Evolutionary conservation across 64 coral and sea anemone genomes (phyloP).

Genomic region (Porites australiensis): DNA sequence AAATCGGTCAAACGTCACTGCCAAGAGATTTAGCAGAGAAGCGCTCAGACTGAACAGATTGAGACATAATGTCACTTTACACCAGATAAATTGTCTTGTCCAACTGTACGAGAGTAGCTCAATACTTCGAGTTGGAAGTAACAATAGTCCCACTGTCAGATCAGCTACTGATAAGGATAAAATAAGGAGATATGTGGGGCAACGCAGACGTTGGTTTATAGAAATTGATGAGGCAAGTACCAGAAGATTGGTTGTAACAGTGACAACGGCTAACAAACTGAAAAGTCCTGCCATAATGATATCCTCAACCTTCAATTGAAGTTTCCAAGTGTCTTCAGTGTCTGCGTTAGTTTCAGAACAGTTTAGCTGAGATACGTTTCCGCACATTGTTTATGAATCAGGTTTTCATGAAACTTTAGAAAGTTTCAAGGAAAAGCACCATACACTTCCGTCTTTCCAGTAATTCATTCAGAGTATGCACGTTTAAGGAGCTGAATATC

Average conservation of each 20-base stretch:
- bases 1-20: conserved; percentile 64
- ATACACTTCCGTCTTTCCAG: too few relatives aligned
- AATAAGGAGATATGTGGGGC: conserved; percentile 50
- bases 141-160: conserved; percentile 64
- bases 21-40: conserved; percentile 62
- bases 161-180: conserved; percentile 64
- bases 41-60: conserved; percentile 74
- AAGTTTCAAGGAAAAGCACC: too few relatives aligned
- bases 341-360: neutral
- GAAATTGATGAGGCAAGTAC: conserved; percentile 56
- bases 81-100: conserved; percentile 54
- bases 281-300: conserved; percentile 49
- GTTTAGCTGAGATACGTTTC: too few relatives aligned
- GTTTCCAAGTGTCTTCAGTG: neutral
- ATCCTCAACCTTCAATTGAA: neutral
- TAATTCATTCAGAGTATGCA: too few relatives aligned
- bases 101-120: conserved; percentile 47
- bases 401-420: too few relatives aligned
- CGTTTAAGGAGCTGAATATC: too few relatives aligned
- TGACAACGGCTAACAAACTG: conserved; percentile 37
- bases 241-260: conserved; percentile 51
- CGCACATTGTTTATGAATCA: neutral
- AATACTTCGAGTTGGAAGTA: conserved; percentile 44
- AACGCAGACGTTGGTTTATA: conserved; percentile 11
- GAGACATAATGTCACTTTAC: conserved; percentile 49